Evolutionary conservation across 2,888 invertebrate genomes (phyloP).

Genomic region (Metallyticus violacea): DNA sequence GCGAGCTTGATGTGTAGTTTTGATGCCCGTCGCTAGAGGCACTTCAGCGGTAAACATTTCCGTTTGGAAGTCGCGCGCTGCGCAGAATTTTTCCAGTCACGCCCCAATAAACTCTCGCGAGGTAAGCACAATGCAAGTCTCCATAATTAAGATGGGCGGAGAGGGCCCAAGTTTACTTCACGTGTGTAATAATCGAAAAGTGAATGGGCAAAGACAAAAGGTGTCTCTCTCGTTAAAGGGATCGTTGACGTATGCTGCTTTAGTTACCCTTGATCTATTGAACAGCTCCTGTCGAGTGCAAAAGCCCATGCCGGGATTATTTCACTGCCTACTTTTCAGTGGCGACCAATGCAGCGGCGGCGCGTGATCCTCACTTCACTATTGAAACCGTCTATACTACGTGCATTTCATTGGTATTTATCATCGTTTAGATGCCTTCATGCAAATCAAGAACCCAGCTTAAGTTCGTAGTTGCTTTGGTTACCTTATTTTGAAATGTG

Average conservation of each 20-base stretch:
- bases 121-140: conserved; percentile 3
- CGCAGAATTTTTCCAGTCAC: neutral
- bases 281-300: neutral
- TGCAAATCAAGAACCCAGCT: no score
- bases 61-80: neutral
- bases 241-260: neutral
- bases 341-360: neutral
- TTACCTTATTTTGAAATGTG: no score
- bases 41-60: neutral
- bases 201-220: conserved; percentile 10
- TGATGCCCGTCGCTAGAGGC: neutral
- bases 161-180: conserved; percentile 3
- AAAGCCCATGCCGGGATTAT: neutral
- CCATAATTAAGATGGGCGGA: neutral
- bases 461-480: no score
- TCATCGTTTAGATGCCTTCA: no score
- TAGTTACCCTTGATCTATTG: neutral
- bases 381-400: no score
- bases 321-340: neutral
- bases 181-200: neutral
- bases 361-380: no score
- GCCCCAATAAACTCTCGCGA: neutral
- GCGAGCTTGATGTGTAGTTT: neutral
- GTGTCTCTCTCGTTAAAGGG: conserved; percentile 3
- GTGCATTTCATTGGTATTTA: no score